Percentiles rank a stretch among this genome's conserved stretches.
Conservation (phyloP, 2,797 vertebrate species). For the Trematomus bernacchii region DNA sequence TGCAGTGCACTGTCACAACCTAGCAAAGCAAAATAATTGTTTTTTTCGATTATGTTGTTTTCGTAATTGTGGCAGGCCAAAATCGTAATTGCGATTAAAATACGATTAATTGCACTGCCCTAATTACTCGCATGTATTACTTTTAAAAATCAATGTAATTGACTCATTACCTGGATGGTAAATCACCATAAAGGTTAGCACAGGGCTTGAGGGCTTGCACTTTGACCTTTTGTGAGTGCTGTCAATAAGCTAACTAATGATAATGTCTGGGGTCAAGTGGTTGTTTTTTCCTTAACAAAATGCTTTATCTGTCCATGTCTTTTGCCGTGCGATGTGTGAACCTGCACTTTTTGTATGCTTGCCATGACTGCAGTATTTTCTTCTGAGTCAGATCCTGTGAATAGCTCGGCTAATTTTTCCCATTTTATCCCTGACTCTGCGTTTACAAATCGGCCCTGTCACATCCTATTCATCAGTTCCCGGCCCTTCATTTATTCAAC, state of each 20-base stretch:
- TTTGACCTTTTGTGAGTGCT: slow-evolving; percentile 6
- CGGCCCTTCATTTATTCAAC: slow-evolving; percentile 64
- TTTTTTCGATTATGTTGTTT: too few species aligned
- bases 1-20: too few species aligned
- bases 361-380: slow-evolving; percentile 64
- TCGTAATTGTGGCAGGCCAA: too few species aligned
- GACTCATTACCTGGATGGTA: slow-evolving; percentile 27
- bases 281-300: neutral
- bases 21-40: too few species aligned
- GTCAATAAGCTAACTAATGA: slow-evolving; percentile 9
- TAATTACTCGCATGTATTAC: slow-evolving; percentile 29
- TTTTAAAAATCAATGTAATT: slow-evolving; percentile 37
- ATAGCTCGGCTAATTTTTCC: slow-evolving; percentile 68
- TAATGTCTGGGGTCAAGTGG: neutral
- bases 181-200: slow-evolving; percentile 20
- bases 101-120: too few species aligned
- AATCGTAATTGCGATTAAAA: too few species aligned
- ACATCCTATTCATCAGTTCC: slow-evolving; percentile 71
- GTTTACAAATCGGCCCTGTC: slow-evolving; percentile 71
- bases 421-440: slow-evolving; percentile 70
- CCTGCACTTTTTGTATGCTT: slow-evolving; percentile 27
- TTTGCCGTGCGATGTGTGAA: neutral
- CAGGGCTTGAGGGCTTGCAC: neutral
- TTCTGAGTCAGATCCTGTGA: slow-evolving; percentile 75
- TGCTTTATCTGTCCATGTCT: neutral